phyloP scores from a whole-genome alignment of 2,888 invertebrate species.

The Notodonta ziczac region DNA sequence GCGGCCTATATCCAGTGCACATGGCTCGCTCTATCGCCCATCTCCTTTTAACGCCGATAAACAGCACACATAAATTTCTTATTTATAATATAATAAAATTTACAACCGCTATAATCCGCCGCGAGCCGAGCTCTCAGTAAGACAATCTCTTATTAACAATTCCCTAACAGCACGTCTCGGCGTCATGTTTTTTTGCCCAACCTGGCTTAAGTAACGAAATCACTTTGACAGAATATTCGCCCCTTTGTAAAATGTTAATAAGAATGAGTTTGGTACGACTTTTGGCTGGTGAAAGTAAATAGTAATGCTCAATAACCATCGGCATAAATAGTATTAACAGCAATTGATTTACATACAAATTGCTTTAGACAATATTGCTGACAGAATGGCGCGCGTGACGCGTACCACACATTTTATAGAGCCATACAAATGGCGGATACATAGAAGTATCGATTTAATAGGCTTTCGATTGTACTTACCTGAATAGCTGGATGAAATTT shows the following conservation, averaged over 20 bases:
- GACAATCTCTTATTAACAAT: slow-evolving; percentile 77
- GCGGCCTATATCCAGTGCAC: slow-evolving; percentile 37
- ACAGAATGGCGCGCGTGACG: slow-evolving; percentile 81
- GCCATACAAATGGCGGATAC: slow-evolving; percentile 43
- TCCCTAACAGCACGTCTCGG: slow-evolving; percentile 69
- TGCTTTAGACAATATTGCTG: slow-evolving; percentile 84
- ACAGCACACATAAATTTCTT: slow-evolving; percentile 66
- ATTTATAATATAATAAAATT: slow-evolving; percentile 81
- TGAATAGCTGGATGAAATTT: too few species aligned
- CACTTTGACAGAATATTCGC: slow-evolving; percentile 28
- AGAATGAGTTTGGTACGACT: slow-evolving; percentile 46
- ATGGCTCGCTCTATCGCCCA: slow-evolving; percentile 37
- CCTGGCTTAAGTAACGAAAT: slow-evolving; percentile 46
- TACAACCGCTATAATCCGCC: slow-evolving; percentile 69
- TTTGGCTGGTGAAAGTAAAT: slow-evolving; percentile 64
- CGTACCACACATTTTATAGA: slow-evolving; percentile 60
- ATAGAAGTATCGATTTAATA: not conserved
- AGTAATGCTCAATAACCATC: slow-evolving; percentile 82
- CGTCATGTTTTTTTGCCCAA: slow-evolving; percentile 64
- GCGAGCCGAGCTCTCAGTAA: slow-evolving; percentile 48
- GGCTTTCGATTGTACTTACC: too few species aligned
- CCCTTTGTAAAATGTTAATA: slow-evolving; percentile 41
- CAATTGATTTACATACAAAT: slow-evolving; percentile 85
- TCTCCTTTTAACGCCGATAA: slow-evolving; percentile 55
- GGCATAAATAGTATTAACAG: slow-evolving; percentile 84